Evolutionary conservation across 2,797 vertebrate genomes (phyloP).

Genomic region (Anas bernieri): DNA sequence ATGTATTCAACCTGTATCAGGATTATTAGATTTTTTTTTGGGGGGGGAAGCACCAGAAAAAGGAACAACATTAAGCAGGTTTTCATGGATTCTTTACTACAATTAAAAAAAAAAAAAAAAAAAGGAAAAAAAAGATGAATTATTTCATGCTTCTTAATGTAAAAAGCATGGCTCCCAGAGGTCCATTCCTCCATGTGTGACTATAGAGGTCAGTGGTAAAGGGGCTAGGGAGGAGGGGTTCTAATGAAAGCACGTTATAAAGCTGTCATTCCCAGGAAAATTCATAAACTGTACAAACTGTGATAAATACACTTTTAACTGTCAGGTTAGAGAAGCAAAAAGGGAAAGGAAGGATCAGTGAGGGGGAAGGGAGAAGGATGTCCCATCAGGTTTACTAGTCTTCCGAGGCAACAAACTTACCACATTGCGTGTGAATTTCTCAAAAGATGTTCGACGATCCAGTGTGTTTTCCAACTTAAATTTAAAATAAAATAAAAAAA

Average conservation of each 20-base stretch:
- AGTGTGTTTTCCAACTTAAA: slow-evolving; percentile 83
- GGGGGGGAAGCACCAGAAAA: neutral
- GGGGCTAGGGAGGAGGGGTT: slow-evolving; percentile 3
- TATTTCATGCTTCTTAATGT: slow-evolving; percentile 34
- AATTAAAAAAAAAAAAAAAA: neutral
- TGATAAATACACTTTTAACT: slow-evolving; percentile 38
- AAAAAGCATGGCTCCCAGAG: slow-evolving; percentile 32
- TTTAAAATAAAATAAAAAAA: slow-evolving; percentile 41
- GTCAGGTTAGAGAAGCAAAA: slow-evolving; percentile 27
- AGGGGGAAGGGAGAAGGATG: neutral
- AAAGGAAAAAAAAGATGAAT: neutral
- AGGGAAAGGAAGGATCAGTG: slow-evolving; percentile 13
- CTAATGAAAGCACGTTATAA: slow-evolving; percentile 38
- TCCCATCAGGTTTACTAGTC: slow-evolving; percentile 57
- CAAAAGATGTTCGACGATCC: slow-evolving; percentile 86
- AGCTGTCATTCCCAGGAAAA: slow-evolving; percentile 47
- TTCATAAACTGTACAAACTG: slow-evolving; percentile 40
- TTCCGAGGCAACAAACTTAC: slow-evolving; percentile 80
- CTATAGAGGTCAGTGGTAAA: slow-evolving; percentile 6
- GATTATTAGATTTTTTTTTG: neutral
- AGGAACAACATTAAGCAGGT: slow-evolving; percentile 24
- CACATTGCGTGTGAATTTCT: slow-evolving; percentile 87
- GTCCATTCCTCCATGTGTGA: slow-evolving; percentile 5
- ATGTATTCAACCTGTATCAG: neutral
- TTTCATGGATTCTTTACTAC: slow-evolving; percentile 26